phyloP scores from a whole-genome alignment of 2,888 invertebrate genomes.

The Drosophila atripex region DNA sequence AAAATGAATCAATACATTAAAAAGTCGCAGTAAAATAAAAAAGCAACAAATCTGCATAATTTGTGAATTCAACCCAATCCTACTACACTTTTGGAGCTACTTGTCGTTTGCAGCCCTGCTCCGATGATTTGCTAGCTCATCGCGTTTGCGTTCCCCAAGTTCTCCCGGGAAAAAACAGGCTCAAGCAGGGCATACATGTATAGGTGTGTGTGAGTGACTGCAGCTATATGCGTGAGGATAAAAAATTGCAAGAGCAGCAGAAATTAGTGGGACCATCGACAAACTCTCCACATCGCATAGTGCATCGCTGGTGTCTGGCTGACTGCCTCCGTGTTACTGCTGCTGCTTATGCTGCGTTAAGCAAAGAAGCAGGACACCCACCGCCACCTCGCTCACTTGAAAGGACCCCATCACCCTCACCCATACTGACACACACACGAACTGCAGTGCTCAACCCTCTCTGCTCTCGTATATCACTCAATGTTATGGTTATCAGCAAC shows the following conservation, averaged over 20 bases:
- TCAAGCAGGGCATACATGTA: slow-evolving; percentile 21
- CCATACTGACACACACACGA: slow-evolving; percentile 15
- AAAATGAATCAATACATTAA: background rate
- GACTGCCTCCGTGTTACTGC: slow-evolving; percentile 59
- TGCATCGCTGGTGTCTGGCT: slow-evolving; percentile 30
- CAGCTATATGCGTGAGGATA: slow-evolving; percentile 17
- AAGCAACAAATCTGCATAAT: slow-evolving; percentile 4
- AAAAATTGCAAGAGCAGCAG: slow-evolving; percentile 74
- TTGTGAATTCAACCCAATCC: slow-evolving; percentile 6
- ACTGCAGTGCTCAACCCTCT: slow-evolving; percentile 17
- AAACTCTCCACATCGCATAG: slow-evolving; percentile 6
- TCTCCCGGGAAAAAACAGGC: slow-evolving; percentile 56
- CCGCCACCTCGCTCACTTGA: slow-evolving; percentile 12
- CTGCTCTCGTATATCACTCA: slow-evolving; percentile 70
- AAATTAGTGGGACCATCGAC: slow-evolving; percentile 64
- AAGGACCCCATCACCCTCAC: slow-evolving; percentile 16
- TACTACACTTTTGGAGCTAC: slow-evolving; percentile 1
- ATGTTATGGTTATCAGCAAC: slow-evolving; percentile 75
- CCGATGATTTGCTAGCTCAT: slow-evolving; percentile 29
- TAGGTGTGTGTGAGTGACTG: slow-evolving; percentile 13
- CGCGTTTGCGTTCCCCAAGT: slow-evolving; percentile 32
- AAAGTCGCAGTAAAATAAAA: background rate
- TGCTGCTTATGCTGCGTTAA: slow-evolving; percentile 74
- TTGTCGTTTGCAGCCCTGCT: slow-evolving; percentile 22
- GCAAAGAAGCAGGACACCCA: slow-evolving; percentile 60